These are phyloP conservation scores for Planococcus citri DNA, from an alignment of 1,140 invertebrate genomes.

Conservation along the genomic window DNA sequence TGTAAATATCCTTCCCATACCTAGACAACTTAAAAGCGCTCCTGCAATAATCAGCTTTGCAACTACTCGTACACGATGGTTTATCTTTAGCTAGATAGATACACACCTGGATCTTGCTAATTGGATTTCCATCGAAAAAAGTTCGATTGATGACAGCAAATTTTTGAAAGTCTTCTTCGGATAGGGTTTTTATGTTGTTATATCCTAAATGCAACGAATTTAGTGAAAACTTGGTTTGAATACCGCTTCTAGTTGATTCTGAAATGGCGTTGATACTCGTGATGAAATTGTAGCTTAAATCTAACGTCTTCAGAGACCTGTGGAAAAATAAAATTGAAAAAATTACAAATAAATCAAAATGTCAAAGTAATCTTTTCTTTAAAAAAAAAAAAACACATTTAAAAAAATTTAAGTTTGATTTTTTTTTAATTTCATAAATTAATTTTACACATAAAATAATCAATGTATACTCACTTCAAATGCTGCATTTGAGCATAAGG, in stretches of 20 bases:
- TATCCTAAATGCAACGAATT: slow-evolving; percentile 60
- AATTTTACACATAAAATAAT: not conserved
- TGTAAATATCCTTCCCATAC: too few species aligned
- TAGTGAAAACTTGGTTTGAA: slow-evolving; percentile 37
- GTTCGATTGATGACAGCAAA: slow-evolving; percentile 66
- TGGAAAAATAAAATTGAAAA: slow-evolving; percentile 44
- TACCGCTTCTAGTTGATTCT: slow-evolving; percentile 34
- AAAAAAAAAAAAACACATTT: slow-evolving; percentile 3
- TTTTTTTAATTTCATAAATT: not conserved
- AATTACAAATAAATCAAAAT: not conserved
- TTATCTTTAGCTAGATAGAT: not conserved
- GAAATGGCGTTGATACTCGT: not conserved
- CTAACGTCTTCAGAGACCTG: slow-evolving; percentile 50
- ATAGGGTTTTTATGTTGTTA: slow-evolving; percentile 58
- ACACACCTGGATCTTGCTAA: slow-evolving; percentile 49
- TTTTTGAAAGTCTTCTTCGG: slow-evolving; percentile 60
- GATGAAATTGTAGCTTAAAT: slow-evolving; percentile 73
- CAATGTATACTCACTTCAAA: not conserved
- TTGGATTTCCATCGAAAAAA: slow-evolving; percentile 68
- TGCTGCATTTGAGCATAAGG: slow-evolving; percentile 58
- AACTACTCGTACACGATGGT: not conserved
- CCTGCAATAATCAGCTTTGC: not conserved
- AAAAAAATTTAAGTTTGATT: not conserved
- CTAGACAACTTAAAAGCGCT: too few species aligned
- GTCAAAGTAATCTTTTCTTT: slow-evolving; percentile 39